Conservation (phyloP, 2,888 invertebrate species). For the Cosmorhoe ocellata region DNA sequence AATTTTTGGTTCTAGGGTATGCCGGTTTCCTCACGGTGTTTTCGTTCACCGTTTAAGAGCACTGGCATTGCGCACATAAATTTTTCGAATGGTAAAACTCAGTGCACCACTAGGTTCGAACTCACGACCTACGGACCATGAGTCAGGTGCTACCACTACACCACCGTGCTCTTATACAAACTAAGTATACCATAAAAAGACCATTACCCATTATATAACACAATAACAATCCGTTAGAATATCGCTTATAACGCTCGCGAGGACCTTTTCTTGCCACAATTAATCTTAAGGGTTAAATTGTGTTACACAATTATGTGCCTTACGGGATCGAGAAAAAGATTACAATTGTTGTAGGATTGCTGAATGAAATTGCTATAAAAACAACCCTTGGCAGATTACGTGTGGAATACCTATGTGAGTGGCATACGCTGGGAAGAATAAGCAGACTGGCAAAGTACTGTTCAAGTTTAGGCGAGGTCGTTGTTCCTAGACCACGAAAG, state of each 20-base stretch:
- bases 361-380: conserved; percentile 11
- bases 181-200: conserved; percentile 25
- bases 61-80: too few relatives aligned
- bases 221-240: conserved; percentile 34
- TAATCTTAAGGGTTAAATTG: conserved; percentile 17
- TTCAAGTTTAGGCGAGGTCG: background rate
- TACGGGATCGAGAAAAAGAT: conserved; percentile 11
- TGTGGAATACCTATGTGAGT: conserved; percentile 25
- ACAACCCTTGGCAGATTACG: conserved; percentile 13
- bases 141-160: too few relatives aligned
- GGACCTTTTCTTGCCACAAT: conserved; percentile 33
- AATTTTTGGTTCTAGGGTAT: too few relatives aligned
- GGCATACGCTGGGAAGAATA: conserved; percentile 18
- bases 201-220: conserved; percentile 27
- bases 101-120: too few relatives aligned
- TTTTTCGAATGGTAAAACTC: too few relatives aligned
- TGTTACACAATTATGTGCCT: conserved; percentile 20
- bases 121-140: too few relatives aligned
- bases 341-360: background rate
- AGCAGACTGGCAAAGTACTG: conserved; percentile 1
- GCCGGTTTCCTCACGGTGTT: too few relatives aligned
- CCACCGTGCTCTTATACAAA: too few relatives aligned
- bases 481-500: background rate
- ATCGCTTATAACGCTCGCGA: conserved; percentile 25
- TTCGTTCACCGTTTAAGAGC: too few relatives aligned